Base-by-base conservation (phyloP, 2,888 invertebrate species). In the Machimus rusticus region DNA sequence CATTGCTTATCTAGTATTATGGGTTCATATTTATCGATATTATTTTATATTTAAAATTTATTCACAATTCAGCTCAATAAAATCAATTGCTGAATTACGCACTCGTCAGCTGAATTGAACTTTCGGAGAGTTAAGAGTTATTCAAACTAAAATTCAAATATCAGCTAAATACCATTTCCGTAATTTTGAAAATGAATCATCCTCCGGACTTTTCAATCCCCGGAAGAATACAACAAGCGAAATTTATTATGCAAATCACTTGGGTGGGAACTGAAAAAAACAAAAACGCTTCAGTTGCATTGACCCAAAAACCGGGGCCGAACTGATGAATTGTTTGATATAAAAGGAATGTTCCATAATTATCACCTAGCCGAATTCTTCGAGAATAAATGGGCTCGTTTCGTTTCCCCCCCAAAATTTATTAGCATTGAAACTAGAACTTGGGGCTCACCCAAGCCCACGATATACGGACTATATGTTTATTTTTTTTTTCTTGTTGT, bases 351-450 rank as follows among this genome's bases (percentile, higher is more conserved):
- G 66, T 28, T 66, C 28, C 28, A 66, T 66, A 66, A 28, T 66
- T 66, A 28, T 66, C 51, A 23, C 66, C 28, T 66, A 23, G 8
- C 66, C 66, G 66, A 66, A 28, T 66, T 66, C 66, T 8, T 28
- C 12, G 12, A 66, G 23, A 66, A 66, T 66, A 12, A 66, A 23
- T 66, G 19, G 66, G 28, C 9, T 66, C 14, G 23, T 66, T 28
- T 28, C 66, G 28, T 12, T 66, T 66, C 28, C 66, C 37, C 34
- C 14, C 51, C 6, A 1, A 0, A 16, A n/a, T 14, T 28, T 55
- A 34, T 82, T 82, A 82, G 82, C 57, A 31, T 66, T n/a, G 5
- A 31, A 82, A 57, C 55, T 57, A 66, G 82, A 82, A 66, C 82
- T 57, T 57, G 57, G n/a, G 76, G 14, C 9, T 31, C 39, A 46